Conservation (phyloP, 2,113 vertebrate species). For the Oryzias woworae region DNA sequence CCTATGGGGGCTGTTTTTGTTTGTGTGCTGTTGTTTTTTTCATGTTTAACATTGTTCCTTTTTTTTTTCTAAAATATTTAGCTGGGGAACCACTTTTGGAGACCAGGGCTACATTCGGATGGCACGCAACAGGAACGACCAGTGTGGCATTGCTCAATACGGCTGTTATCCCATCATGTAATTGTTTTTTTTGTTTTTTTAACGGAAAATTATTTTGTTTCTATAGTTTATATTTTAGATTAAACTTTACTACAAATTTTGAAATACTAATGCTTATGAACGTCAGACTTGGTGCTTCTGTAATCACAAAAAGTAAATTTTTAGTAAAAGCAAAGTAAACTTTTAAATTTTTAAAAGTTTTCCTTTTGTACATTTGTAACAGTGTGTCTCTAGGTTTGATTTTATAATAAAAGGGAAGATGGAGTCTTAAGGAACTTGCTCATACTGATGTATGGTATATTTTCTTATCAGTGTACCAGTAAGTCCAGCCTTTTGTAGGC, state of each 20-base stretch:
- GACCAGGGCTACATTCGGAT: slow-evolving; percentile 80
- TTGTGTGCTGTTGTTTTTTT: background rate
- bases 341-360: background rate
- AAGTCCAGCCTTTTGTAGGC: background rate
- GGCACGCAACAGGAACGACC: slow-evolving; percentile 74
- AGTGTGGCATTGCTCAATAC: slow-evolving; percentile 77
- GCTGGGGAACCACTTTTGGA: slow-evolving; percentile 74
- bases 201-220: background rate
- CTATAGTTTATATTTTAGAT: background rate
- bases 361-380: background rate
- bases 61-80: slow-evolving; percentile 23
- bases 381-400: background rate
- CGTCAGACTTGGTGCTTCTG: background rate
- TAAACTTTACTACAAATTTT: background rate
- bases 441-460: too few species aligned
- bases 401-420: slow-evolving; percentile 6
- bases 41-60: background rate
- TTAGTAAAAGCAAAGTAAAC: too few species aligned
- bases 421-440: too few species aligned
- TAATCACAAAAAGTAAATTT: too few species aligned
- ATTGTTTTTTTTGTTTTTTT: background rate
- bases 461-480: background rate
- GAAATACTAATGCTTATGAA: slow-evolving; percentile 12
- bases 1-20: background rate
- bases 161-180: slow-evolving; percentile 72